phyloP scores from a whole-genome alignment of 2,113 vertebrate genomes.

The Petaurus breviceps region DNA sequence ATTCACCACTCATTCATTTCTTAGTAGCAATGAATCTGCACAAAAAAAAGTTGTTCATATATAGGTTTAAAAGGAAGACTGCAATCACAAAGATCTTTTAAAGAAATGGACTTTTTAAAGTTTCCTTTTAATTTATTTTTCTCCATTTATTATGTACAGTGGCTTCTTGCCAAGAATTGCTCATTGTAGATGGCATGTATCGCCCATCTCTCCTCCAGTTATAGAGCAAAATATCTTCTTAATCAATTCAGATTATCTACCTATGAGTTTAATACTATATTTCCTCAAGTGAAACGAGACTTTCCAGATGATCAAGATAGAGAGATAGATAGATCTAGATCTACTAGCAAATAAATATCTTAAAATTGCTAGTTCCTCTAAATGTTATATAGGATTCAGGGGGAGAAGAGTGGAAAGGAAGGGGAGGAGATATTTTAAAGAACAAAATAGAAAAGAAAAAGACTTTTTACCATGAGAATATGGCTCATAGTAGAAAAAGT shows the following conservation, averaged over 20 bases:
- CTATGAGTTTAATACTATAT: slow-evolving; percentile 58
- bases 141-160: slow-evolving; percentile 18
- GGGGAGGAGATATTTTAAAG: not conserved
- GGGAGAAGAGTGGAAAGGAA: not conserved
- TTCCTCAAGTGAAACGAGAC: slow-evolving; percentile 69
- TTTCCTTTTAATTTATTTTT: slow-evolving; percentile 36
- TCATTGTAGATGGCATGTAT: slow-evolving; percentile 59
- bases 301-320: slow-evolving; percentile 63
- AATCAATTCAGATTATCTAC: slow-evolving; percentile 68
- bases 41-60: slow-evolving; percentile 59
- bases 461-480: not conserved
- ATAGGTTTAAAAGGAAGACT: slow-evolving; percentile 67
- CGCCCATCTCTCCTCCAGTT: slow-evolving; percentile 13
- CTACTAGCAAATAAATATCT: not conserved
- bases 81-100: not conserved
- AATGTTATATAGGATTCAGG: not conserved
- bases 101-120: not conserved
- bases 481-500: not conserved
- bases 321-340: not conserved
- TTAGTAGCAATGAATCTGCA: slow-evolving; percentile 71
- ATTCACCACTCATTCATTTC: slow-evolving; percentile 60
- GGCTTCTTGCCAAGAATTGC: slow-evolving; percentile 22
- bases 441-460: slow-evolving; percentile 22
- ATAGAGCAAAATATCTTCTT: slow-evolving; percentile 39
- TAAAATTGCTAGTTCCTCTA: not conserved